Base-by-base conservation (phyloP, 2,797 vertebrate species). In the Pterois miles region DNA sequence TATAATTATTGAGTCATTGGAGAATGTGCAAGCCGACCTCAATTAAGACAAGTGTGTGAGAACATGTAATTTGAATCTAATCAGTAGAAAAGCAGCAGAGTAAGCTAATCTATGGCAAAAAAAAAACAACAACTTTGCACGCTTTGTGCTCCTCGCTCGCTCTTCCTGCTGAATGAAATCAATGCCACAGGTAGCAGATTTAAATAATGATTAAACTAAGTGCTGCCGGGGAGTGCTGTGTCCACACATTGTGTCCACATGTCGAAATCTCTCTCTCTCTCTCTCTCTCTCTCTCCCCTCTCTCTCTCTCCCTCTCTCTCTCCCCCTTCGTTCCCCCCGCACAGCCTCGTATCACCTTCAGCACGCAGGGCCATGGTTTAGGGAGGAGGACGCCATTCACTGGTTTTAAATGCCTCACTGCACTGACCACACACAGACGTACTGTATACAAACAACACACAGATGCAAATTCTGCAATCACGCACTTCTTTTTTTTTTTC, bases 1-100 rank as follows among this genome's bases (percentile, higher is more conserved):
- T 91, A 81, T 85, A 89, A 93, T 93, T 88, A 92, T 82, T 65
- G 85, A 91, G 83, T 87, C 89, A 85, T 53, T 81, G 86, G 86
- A 86, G 87, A 89, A 89, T 66, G 78, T 83, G 83, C 83, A 73
- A 86, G 82, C 86, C 53, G 81, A 93, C 90, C 93, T 92, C 88
- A 92, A 92, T 95, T 94, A 94, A 93, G 92, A 93, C 90, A 91
- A 92, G 83, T 27, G 59, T 89, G 91, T 90, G 82, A 90, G 82
- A 85, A 91, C 82, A 78, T 86, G 86, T 88, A 75, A 87, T 94
- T 92, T 81, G 82, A 91, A 91, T 89, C 65, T 88, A 91, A 91
- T 91, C 87, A 89, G 84, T 81, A 76, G 79, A 88, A 88, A 92
- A 92, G 82, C 87, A 91, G 90, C 88, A 81, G 76, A 76, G 87